Evolutionary conservation across 2,113 vertebrate genomes (phyloP).

Genomic region (Lampris megalopsis): DNA sequence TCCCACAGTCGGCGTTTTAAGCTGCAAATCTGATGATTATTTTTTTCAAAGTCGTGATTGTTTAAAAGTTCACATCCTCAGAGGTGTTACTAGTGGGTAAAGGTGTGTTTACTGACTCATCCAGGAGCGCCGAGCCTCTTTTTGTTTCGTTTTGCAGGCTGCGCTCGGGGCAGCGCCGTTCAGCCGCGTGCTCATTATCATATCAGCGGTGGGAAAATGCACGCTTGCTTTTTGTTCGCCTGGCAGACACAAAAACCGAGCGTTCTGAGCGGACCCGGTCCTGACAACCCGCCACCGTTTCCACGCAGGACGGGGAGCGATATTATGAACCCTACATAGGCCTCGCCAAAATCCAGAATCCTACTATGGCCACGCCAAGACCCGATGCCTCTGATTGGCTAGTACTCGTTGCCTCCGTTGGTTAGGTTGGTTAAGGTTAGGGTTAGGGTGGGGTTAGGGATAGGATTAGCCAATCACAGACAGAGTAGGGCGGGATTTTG

Average conservation of each 20-base stretch:
- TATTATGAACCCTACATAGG: too few species aligned
- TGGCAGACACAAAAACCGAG: conserved; percentile 79
- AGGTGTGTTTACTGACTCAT: conserved; percentile 18
- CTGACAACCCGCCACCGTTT: conserved; percentile 52
- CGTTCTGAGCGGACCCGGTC: conserved; percentile 74
- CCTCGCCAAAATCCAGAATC: too few species aligned
- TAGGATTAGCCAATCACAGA: too few species aligned
- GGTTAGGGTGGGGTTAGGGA: too few species aligned
- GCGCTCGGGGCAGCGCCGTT: conserved; percentile 52
- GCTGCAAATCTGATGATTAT: not conserved
- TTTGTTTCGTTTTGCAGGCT: conserved; percentile 31
- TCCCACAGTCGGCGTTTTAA: not conserved
- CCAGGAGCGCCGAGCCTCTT: conserved; percentile 33
- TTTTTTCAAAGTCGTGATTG: not conserved
- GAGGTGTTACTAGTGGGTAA: not conserved
- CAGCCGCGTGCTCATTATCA: conserved; percentile 82
- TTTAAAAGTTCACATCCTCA: not conserved
- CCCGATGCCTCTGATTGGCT: too few species aligned
- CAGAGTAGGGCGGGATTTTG: too few species aligned
- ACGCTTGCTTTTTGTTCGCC: conserved; percentile 73
- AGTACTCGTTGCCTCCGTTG: too few species aligned
- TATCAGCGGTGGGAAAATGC: conserved; percentile 86
- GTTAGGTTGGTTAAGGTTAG: too few species aligned
- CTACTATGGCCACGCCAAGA: too few species aligned
- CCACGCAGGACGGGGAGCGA: conserved; percentile 54